A percentile compares a stretch with the other conserved stretches of the same genome.
Conservation (phyloP, 1,140 invertebrate genomes). For the Dinothrombium tinctorium region DNA sequence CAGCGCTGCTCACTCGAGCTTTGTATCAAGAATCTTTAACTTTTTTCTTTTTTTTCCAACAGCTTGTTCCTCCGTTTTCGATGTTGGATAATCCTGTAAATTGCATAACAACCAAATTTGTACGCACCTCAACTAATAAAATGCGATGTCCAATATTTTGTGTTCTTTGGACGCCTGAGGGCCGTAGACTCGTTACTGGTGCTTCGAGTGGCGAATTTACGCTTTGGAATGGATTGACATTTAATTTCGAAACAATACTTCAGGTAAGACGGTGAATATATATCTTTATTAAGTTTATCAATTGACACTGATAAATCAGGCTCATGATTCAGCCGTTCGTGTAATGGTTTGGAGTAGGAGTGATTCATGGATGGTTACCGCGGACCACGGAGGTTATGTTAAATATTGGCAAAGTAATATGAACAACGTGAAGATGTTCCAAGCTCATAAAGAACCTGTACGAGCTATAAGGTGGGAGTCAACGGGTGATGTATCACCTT, state of each 20-base stretch:
- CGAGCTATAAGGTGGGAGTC: slow-evolving; percentile 94
- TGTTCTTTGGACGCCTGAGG: slow-evolving; percentile 93
- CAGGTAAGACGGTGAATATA: too few species aligned
- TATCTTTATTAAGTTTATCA: too few species aligned
- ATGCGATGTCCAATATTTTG: slow-evolving; percentile 97
- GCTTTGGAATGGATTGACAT: slow-evolving; percentile 96
- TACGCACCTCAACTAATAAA: slow-evolving; percentile 97
- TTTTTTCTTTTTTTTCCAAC: too few species aligned
- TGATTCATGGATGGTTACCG: slow-evolving; percentile 98
- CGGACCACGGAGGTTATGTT: slow-evolving; percentile 90
- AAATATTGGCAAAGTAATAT: slow-evolving; percentile 99
- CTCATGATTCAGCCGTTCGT: slow-evolving; percentile 87
- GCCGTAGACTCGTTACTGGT: slow-evolving; percentile 83
- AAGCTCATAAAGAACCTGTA: slow-evolving; percentile 98
- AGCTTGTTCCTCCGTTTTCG: slow-evolving; percentile 56
- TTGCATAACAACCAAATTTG: slow-evolving; percentile 80
- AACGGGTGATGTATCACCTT: too few species aligned
- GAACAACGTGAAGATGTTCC: slow-evolving; percentile 99
- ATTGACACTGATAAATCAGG: too few species aligned
- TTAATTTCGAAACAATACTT: slow-evolving; percentile 99
- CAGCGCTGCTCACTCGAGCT: too few species aligned
- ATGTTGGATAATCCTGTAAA: slow-evolving; percentile 87
- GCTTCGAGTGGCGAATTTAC: slow-evolving; percentile 98
- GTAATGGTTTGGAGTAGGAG: slow-evolving; percentile 99
- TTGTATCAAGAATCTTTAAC: too few species aligned